Percentiles rank a stretch among this genome's conserved stretches.
Conservation (phyloP, 2,113 vertebrate species). For the Sylvietta virens region DNA sequence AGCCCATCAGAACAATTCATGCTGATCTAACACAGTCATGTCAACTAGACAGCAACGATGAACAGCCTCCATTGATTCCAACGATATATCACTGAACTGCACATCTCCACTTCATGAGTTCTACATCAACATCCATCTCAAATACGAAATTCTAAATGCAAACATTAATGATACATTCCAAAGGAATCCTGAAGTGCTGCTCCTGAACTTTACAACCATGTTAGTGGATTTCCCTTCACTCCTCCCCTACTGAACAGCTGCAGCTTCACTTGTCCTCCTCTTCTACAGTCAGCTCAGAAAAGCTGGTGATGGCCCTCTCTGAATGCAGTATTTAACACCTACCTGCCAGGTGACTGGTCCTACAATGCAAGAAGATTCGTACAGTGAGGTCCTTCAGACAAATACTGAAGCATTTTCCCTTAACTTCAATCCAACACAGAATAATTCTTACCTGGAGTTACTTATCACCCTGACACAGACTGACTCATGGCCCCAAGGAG, state of each 20-base stretch:
- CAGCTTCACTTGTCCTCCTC: neutral
- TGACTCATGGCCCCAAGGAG: neutral
- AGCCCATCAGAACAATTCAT: neutral
- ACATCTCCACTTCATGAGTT: neutral
- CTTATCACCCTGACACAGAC: neutral
- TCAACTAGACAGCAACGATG: neutral
- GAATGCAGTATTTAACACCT: conserved; percentile 30
- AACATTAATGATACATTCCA: neutral
- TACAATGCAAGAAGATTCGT: neutral
- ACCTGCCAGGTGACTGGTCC: conserved; percentile 16
- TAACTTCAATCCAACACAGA: neutral
- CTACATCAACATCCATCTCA: neutral
- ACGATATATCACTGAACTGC: neutral
- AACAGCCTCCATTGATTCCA: conserved; percentile 11
- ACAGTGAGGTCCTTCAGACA: neutral
- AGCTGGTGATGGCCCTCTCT: neutral
- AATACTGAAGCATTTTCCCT: neutral
- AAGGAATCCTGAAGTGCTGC: neutral
- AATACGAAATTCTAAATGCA: neutral
- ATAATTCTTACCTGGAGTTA: neutral
- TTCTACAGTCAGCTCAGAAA: neutral
- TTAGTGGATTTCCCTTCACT: neutral
- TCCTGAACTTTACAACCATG: neutral
- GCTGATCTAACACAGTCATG: neutral
- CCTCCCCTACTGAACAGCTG: neutral